Conservation (phyloP, 1,140 invertebrate genomes). For the Ceratina australensis region DNA sequence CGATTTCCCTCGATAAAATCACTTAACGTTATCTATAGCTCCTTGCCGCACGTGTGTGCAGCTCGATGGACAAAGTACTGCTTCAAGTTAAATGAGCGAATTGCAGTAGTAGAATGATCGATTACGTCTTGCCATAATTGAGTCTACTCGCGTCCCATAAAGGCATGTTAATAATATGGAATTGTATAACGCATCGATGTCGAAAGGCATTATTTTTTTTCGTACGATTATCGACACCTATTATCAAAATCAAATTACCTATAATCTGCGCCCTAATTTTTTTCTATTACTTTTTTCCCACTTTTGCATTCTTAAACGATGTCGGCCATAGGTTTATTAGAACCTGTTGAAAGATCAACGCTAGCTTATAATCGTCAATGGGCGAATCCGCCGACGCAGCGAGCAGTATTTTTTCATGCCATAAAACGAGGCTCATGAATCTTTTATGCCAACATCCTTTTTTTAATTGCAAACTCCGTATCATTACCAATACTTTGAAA, state of each 20-base stretch:
- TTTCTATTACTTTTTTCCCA: neutral
- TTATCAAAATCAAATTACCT: too few relatives aligned
- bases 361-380: neutral
- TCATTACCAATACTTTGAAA: neutral
- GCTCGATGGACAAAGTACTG: neutral
- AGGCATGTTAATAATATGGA: too few relatives aligned
- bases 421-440: constrained; percentile 14
- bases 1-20: neutral
- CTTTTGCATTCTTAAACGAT: too few relatives aligned
- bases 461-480: constrained; percentile 18
- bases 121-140: neutral
- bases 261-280: neutral
- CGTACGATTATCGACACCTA: too few relatives aligned
- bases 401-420: neutral
- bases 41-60: neutral
- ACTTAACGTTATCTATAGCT: neutral
- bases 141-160: neutral
- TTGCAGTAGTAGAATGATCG: neutral
- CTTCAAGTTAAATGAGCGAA: neutral
- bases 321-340: neutral
- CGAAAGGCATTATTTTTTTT: neutral
- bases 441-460: constrained; percentile 18
- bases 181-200: neutral
- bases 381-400: neutral
- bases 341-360: neutral